Evolutionary conservation across 2,797 vertebrate genomes (phyloP), one percentile per base, ranked within the genome.

Genomic region (Crocidura indochinensis): DNA sequence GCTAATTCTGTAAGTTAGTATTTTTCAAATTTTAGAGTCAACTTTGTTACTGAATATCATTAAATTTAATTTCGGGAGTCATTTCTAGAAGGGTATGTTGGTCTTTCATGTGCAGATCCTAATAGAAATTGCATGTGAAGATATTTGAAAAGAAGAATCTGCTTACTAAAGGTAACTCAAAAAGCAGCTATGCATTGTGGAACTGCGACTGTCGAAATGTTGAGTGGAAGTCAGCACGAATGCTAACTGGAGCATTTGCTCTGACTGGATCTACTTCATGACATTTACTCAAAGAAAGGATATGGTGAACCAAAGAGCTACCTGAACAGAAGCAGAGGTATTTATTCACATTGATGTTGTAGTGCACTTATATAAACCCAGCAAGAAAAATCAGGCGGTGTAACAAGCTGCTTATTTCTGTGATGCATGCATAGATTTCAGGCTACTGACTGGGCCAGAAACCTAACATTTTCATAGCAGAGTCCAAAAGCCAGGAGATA

Each of bases 81-180:
- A 64, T 75, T 31, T 87, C 53, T 84, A 14, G n/a, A 92, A 92
- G 24, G 12, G 12, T 0, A 1, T 79, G 31, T 56, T 49, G 47
- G 29, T 10, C 29, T 91, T 90, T 56, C 56, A 26, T 74, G 76
- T 53, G 67, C 8, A 27, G 10, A 80, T 24, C 24, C 29, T 62
- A 69, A 82, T 19, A 87, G 38, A 69, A 79, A 78, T 49, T 88
- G 62, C 56, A 67, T 31, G 69, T 65, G 5, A 29, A 24, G 15
- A 22, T 75, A 83, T 82, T 90, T 93, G 72, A 93, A 69, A 90
- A 0, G 10, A 91, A 88, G 31, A 80, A 74, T 76, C 29, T 85
- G 62, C 78, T 92, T 92, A 75, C 68, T 53, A 53, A 15, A 87
- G 4, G 24, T 87, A 92, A 87, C 67, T 72, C 3, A 44, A 92